Conservation (phyloP, 2,888 invertebrate species). For the Drosophila multiciliata region DNA sequence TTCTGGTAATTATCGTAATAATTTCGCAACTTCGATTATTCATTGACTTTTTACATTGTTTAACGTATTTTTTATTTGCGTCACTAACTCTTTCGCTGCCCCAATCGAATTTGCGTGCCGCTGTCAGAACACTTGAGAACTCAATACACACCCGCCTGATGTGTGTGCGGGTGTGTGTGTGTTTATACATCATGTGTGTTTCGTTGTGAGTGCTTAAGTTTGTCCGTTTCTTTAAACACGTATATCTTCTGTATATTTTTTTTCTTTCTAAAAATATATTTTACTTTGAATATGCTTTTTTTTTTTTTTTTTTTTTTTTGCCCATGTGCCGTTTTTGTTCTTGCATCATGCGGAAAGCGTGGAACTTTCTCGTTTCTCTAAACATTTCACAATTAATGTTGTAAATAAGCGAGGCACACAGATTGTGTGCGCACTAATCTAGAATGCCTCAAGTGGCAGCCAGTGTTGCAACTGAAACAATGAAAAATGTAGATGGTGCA, state of each 20-base stretch:
- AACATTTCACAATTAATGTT: conserved; percentile 60
- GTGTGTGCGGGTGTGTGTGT: conserved; percentile 1
- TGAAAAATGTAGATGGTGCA: background rate
- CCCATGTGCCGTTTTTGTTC: conserved; percentile 18
- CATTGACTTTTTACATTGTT: background rate
- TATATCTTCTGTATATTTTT: conserved; percentile 20
- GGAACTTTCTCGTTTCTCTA: conserved; percentile 54
- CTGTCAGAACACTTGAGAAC: conserved; percentile 15
- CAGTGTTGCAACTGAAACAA: conserved; percentile 9
- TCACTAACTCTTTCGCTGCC: conserved; percentile 21
- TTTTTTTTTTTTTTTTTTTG: conserved; percentile 24
- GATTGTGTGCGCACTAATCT: conserved; percentile 30
- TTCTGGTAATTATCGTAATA: background rate
- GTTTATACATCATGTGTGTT: conserved; percentile 16
- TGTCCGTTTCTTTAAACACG: conserved; percentile 69
- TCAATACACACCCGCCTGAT: background rate
- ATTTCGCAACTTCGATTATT: background rate
- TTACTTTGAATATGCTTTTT: conserved; percentile 47
- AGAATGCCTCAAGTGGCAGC: conserved; percentile 40
- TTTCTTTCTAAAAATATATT: conserved; percentile 49
- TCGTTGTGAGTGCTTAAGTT: conserved; percentile 44
- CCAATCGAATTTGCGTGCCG: conserved; percentile 16
- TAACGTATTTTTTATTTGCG: background rate
- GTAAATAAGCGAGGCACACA: conserved; percentile 35
- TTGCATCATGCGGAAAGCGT: conserved; percentile 57